phyloP scores from a whole-genome alignment of 2,797 vertebrate genomes.

The Rhinoraja longicauda region DNA sequence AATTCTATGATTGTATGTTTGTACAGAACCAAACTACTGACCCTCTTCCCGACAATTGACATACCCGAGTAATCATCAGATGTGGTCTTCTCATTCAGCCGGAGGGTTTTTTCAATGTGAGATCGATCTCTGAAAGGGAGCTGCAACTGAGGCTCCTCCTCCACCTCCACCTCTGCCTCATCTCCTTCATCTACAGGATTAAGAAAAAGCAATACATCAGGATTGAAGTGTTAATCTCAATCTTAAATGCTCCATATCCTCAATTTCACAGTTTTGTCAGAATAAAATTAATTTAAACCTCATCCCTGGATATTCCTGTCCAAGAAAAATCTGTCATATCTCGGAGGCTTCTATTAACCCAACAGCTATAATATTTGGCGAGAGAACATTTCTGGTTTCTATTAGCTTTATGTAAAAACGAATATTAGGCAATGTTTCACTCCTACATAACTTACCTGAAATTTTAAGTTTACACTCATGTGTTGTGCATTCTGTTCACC shows the following conservation, averaged over 20 bases:
- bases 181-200: conserved; percentile 77
- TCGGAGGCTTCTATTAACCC: background rate
- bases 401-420: background rate
- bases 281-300: background rate
- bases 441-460: background rate
- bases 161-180: conserved; percentile 56
- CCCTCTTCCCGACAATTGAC: conserved; percentile 24
- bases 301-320: background rate
- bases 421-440: background rate
- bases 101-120: conserved; percentile 89
- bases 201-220: conserved; percentile 44
- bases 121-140: conserved; percentile 69
- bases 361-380: background rate
- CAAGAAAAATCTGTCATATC: background rate
- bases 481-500: background rate
- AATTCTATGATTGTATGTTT: too few species aligned
- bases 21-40: background rate
- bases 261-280: background rate
- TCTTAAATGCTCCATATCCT: background rate
- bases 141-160: conserved; percentile 40
- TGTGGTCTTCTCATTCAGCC: conserved; percentile 77
- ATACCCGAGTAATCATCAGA: conserved; percentile 82
- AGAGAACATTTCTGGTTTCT: background rate
- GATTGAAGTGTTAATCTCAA: background rate
- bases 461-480: background rate